Evolutionary conservation across 2,113 vertebrate species (phyloP).

Genomic region (Leucoraja erinaceus): DNA sequence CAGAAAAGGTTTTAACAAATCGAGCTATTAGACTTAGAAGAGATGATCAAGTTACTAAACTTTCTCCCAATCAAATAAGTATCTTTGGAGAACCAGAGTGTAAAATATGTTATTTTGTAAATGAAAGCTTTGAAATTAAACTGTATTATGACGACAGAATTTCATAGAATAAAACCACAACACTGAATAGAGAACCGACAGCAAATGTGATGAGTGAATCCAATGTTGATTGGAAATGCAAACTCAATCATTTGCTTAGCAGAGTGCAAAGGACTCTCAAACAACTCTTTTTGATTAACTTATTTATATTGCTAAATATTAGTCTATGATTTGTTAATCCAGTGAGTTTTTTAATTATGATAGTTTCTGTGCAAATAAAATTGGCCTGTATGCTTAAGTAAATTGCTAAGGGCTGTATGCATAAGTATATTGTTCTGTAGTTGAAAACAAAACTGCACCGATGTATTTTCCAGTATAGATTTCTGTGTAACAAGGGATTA

Average conservation of each 20-base stretch:
- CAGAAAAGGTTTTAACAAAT: background rate
- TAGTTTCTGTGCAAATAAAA: background rate
- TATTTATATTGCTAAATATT: background rate
- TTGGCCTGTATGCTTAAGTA: background rate
- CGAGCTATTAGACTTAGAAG: background rate
- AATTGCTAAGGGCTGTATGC: background rate
- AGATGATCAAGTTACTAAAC: background rate
- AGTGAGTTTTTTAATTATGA: background rate
- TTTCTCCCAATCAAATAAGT: background rate
- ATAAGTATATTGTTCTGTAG: background rate
- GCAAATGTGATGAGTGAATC: background rate
- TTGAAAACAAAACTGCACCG: background rate
- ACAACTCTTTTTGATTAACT: background rate
- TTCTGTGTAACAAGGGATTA: background rate
- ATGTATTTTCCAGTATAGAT: background rate
- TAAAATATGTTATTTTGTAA: background rate
- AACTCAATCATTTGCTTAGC: background rate
- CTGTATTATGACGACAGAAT: background rate
- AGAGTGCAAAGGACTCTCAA: background rate
- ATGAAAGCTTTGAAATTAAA: background rate
- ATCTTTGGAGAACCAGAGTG: background rate
- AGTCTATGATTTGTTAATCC: background rate
- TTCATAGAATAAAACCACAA: background rate
- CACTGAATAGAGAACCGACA: background rate
- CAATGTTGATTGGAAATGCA: background rate